phyloP scores from a whole-genome alignment of 2,888 invertebrate genomes.

The Chironomus riparius region DNA sequence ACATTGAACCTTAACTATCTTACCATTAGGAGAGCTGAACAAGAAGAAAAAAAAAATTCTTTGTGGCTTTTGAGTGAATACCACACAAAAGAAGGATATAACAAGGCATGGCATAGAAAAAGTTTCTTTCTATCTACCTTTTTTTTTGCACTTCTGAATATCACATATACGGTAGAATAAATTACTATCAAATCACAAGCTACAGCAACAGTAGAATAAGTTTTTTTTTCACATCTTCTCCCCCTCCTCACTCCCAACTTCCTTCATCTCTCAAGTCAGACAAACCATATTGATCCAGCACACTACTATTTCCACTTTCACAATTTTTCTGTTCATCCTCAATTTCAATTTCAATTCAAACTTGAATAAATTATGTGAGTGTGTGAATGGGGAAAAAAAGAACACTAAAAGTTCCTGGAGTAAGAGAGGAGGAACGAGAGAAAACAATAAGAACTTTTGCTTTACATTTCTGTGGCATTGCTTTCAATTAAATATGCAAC shows the following conservation, averaged over 20 bases:
- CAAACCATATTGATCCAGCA: constrained; percentile 1
- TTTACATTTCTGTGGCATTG: constrained; percentile 4
- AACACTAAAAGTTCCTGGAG: too few relatives aligned
- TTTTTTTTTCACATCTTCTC: too few relatives aligned
- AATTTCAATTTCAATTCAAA: neutral
- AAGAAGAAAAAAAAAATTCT: neutral
- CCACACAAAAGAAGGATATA: neutral
- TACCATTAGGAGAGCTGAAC: neutral
- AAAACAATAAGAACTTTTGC: neutral
- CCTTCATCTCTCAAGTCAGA: too few relatives aligned
- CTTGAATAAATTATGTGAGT: constrained; percentile 19
- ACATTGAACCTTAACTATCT: neutral
- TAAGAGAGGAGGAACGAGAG: neutral
- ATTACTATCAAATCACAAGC: constrained; percentile 7
- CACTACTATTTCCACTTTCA: too few relatives aligned
- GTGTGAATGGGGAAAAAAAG: neutral
- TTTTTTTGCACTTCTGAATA: too few relatives aligned
- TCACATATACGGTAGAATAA: neutral
- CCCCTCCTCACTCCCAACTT: too few relatives aligned
- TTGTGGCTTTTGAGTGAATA: neutral
- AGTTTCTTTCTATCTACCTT: neutral
- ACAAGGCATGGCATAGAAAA: too few relatives aligned
- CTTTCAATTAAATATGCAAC: constrained; percentile 10
- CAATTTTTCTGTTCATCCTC: neutral
- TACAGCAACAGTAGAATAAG: too few relatives aligned